Conservation (phyloP, 2,113 vertebrate species). For the Artemisiospiza belli region DNA sequence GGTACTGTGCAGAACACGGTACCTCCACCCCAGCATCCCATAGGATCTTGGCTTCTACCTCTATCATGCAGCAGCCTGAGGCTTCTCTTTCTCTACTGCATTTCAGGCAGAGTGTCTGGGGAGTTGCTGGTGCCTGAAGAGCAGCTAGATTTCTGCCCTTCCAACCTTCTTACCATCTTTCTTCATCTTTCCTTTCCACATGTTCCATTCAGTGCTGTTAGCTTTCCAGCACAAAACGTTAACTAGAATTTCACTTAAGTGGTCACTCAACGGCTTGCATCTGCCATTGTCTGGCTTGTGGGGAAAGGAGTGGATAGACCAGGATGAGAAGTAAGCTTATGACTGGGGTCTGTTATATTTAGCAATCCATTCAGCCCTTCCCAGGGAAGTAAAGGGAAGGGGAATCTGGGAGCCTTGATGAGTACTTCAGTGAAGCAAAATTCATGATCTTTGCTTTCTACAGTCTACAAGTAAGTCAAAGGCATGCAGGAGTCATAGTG, state of each 20-base stretch:
- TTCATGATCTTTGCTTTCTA: not conserved
- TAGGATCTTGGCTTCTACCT: slow-evolving; percentile 54
- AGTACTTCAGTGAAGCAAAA: slow-evolving; percentile 10
- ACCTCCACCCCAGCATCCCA: not conserved
- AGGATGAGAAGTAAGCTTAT: not conserved
- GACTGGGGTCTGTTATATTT: not conserved
- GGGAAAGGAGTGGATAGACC: not conserved
- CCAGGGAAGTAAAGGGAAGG: not conserved
- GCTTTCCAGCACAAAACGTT: not conserved
- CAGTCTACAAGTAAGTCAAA: not conserved
- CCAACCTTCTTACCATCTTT: not conserved
- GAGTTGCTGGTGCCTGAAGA: slow-evolving; percentile 4
- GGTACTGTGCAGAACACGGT: not conserved
- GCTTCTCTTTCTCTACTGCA: slow-evolving; percentile 2
- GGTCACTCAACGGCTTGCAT: not conserved
- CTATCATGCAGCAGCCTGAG: slow-evolving; percentile 39
- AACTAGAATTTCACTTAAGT: not conserved
- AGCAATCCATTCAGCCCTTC: not conserved
- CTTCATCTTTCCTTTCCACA: not conserved
- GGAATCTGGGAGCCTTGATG: not conserved
- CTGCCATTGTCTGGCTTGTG: not conserved
- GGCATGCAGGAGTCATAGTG: not conserved
- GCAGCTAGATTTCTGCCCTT: slow-evolving; percentile 33
- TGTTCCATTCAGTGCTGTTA: not conserved
- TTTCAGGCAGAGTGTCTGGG: slow-evolving; percentile 29